These are phyloP conservation scores for Coleophora flavipennella DNA, from an alignment of 2,888 invertebrate genomes.

Conservation along the genomic window DNA sequence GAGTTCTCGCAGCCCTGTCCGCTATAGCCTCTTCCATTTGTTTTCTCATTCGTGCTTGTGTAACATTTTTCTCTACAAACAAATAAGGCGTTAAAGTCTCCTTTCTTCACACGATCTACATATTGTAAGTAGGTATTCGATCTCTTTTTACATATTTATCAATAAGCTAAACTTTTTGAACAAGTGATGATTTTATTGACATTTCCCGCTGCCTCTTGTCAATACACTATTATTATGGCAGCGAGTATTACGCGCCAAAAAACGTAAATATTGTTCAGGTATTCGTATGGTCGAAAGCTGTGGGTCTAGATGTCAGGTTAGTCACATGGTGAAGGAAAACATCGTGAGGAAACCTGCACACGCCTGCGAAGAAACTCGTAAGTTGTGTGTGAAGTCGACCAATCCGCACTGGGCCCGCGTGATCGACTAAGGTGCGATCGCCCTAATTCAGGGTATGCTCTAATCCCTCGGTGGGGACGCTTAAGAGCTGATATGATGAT, in stretches of 20 bases:
- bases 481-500: no score
- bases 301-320: no score
- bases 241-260: slow-evolving; percentile 5
- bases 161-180: background rate
- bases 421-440: no score
- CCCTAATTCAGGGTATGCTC: no score
- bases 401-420: no score
- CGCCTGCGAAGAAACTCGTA: no score
- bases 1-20: slow-evolving; percentile 53
- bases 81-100: background rate
- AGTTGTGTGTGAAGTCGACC: no score
- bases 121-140: no score
- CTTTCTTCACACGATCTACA: no score
- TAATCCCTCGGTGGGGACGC: no score
- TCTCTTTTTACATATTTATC: slow-evolving; percentile 1
- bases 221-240: slow-evolving; percentile 3
- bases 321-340: no score
- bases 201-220: background rate
- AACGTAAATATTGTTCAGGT: background rate
- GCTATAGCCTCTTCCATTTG: slow-evolving; percentile 41
- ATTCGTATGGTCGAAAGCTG: background rate
- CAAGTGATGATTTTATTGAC: background rate
- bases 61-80: slow-evolving; percentile 59
- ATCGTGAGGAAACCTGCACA: no score
- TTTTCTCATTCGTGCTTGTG: slow-evolving; percentile 44